A percentile compares a stretch with the other conserved stretches of the same genome.
Evolutionary conservation across 2,888 invertebrate genomes (phyloP).

Genomic region (Agapetus fuscipes): DNA sequence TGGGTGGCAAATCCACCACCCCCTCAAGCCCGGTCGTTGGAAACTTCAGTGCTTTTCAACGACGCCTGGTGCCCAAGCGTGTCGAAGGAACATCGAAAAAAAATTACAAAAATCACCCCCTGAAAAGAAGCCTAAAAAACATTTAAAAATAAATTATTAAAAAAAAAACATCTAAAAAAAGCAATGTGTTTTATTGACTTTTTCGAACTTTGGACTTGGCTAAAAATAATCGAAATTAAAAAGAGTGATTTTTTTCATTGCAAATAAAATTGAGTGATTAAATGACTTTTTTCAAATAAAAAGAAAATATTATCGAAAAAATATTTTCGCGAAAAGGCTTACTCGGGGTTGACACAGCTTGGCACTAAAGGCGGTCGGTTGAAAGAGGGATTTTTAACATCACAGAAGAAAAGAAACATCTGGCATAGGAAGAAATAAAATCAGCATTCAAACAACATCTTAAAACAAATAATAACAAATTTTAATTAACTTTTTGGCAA

Average conservation of each 20-base stretch:
- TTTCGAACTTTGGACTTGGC: constrained; percentile 15
- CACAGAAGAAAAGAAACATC: constrained; percentile 13
- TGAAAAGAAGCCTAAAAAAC: constrained; percentile 11
- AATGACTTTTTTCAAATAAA: too few relatives aligned
- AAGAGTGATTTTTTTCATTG: not conserved
- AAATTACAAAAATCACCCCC: constrained; percentile 23
- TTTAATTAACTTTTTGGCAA: too few relatives aligned
- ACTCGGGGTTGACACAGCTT: too few relatives aligned
- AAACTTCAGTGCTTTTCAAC: constrained; percentile 33
- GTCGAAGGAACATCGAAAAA: constrained; percentile 33
- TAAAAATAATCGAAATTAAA: constrained; percentile 4
- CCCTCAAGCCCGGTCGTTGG: constrained; percentile 1
- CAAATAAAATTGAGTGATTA: too few relatives aligned
- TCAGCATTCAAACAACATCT: constrained; percentile 5
- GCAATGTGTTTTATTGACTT: constrained; percentile 12
- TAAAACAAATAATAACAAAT: constrained; percentile 2
- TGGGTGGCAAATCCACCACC: too few relatives aligned
- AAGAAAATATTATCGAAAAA: too few relatives aligned
- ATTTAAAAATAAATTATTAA: constrained; percentile 11
- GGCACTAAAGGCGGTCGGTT: not conserved
- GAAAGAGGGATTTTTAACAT: not conserved
- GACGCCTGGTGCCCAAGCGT: constrained; percentile 42
- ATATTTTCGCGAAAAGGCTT: too few relatives aligned
- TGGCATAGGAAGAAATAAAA: constrained; percentile 15
- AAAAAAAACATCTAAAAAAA: constrained; percentile 1